Evolutionary conservation across 2,113 vertebrate species (phyloP).

Genomic region (Labeo catla): DNA sequence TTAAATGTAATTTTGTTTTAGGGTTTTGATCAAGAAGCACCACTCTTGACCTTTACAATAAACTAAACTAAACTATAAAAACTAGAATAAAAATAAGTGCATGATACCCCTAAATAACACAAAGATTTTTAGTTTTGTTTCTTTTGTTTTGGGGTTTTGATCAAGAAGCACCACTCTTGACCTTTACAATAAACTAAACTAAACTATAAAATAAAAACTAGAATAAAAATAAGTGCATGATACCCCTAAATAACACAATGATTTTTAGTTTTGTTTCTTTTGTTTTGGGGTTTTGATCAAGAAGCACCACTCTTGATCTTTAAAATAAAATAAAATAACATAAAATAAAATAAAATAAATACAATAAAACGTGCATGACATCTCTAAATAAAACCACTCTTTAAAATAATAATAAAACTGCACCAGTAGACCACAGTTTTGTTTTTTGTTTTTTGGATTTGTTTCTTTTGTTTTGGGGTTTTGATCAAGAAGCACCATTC

Average conservation of each 20-base stretch:
- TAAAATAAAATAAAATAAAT: background rate
- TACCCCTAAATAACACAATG: too few species aligned
- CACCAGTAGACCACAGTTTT: background rate
- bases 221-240: background rate
- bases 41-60: background rate
- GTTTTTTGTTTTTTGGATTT: background rate
- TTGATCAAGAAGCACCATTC: background rate
- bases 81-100: background rate
- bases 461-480: background rate
- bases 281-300: too few species aligned
- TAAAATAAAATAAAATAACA: background rate
- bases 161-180: background rate
- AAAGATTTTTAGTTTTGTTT: background rate
- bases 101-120: too few species aligned
- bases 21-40: too few species aligned
- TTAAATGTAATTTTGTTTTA: background rate
- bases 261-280: too few species aligned
- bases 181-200: too few species aligned
- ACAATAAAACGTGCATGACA: too few species aligned
- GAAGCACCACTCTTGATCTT: too few species aligned
- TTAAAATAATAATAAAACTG: background rate
- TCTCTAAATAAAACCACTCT: too few species aligned
- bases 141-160: background rate
- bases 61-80: background rate
- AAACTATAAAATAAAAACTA: background rate